Base-by-base conservation (phyloP, 1,140 invertebrate genomes). In the Dendroctonus ponderosae region DNA sequence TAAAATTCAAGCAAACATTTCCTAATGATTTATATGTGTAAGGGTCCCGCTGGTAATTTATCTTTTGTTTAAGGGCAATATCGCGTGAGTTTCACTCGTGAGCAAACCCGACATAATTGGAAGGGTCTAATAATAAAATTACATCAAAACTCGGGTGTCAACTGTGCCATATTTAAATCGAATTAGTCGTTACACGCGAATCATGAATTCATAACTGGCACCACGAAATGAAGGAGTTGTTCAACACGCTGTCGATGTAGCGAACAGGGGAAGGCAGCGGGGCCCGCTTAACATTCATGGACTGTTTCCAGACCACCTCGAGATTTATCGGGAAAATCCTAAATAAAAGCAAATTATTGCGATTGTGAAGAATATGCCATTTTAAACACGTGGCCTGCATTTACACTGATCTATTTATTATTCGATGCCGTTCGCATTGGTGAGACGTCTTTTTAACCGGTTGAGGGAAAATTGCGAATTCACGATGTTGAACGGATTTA, bases 331-430 rank as follows among this genome's bases (percentile, higher is more conserved):
- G 37, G 50, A 62, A 51, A 52, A 42, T 53, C 49, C 49, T 41
- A 62, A 62, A 62, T 53, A 62, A 62, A 62, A 62, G 58, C 50
- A 62, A 62, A 62, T 62, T 42, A 62, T 62, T 43, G 60, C 60
- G 15, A 42, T 62, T 53, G 50, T 41, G 60, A 62, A 62, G 42
- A 62, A 53, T 52, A 14, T 42, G 14, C 9, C 49, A 62, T 62
- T 62, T 62, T 43, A 52, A 43, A 53, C 60, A 52, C 60, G 60
- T 52, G 14, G 42, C 41, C 6, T 37, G 7, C 15, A 46, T 46
- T 46, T 46, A n/a, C 58, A 11, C 40, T 43, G 56, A 43, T 43
- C 39, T 58, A 58, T 58, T 43, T 42, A 42, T 41, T 37, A 38
- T 39, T 46, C 43, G 26, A 44, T 12, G 11, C 41, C 41, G 44